Conservation (phyloP, 2,113 vertebrate species). For the Acrocephalus kingi region DNA sequence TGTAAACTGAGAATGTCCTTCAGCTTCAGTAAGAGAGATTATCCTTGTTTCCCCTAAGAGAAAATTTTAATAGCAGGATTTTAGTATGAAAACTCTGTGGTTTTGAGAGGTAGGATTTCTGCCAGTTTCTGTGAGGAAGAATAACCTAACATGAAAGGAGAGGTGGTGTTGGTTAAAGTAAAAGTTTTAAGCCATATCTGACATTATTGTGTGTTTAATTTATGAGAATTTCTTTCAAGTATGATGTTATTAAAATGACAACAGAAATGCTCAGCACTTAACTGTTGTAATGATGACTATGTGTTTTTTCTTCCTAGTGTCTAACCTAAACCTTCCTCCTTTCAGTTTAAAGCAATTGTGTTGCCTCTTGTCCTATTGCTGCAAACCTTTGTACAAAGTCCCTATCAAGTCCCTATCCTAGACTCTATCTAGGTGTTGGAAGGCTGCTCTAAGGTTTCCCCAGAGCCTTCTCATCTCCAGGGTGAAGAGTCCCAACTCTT, state of each 20-base stretch:
- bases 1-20: background rate
- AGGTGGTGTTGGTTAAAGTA: background rate
- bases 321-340: background rate
- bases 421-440: background rate
- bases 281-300: background rate
- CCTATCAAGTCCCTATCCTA: background rate
- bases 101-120: background rate
- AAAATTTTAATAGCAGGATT: background rate
- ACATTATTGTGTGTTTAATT: background rate
- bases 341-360: background rate
- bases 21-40: background rate
- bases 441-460: background rate
- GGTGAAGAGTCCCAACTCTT: background rate
- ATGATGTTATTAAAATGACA: background rate
- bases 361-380: background rate
- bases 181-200: background rate
- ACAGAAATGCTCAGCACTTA: background rate
- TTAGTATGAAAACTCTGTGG: background rate
- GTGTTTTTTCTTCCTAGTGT: background rate
- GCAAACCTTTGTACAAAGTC: background rate
- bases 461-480: background rate
- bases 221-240: background rate
- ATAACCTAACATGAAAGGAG: background rate
- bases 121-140: background rate
- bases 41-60: background rate